A percentile compares a stretch with the other conserved stretches of the same genome.
These are phyloP conservation scores for Myiopsitta monachus DNA, from an alignment of 2,113 vertebrate species.

Conservation along the genomic window DNA sequence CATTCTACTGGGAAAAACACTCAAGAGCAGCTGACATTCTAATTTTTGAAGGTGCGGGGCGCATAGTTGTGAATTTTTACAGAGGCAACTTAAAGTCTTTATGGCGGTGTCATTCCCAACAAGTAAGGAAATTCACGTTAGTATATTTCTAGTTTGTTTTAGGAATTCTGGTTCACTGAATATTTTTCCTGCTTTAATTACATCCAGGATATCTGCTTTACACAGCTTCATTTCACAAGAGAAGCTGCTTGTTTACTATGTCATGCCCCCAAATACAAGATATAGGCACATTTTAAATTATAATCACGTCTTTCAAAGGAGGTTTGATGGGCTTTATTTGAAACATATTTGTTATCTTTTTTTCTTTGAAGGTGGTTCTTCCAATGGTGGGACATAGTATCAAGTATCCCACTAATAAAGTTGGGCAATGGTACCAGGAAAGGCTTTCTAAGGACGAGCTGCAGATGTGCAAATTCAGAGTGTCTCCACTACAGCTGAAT, in stretches of 20 bases:
- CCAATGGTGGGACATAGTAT: conserved; percentile 90
- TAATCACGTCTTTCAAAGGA: background rate
- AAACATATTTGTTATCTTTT: background rate
- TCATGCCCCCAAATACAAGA: background rate
- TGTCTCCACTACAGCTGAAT: conserved; percentile 86
- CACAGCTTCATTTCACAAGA: background rate
- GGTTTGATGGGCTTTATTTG: background rate
- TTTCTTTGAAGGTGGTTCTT: conserved; percentile 84
- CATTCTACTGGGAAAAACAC: background rate
- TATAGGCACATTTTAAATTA: background rate
- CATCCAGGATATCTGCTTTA: background rate
- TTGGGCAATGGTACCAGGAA: conserved; percentile 83
- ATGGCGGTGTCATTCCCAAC: background rate
- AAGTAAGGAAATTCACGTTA: background rate
- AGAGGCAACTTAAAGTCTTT: background rate
- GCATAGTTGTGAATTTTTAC: background rate
- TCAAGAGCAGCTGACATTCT: background rate
- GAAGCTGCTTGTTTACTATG: background rate
- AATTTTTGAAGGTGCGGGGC: background rate
- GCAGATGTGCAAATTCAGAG: conserved; percentile 80
- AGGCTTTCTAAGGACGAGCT: conserved; percentile 79
- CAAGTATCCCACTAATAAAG: conserved; percentile 85
- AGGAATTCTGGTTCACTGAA: background rate
- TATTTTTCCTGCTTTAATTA: background rate
- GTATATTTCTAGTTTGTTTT: background rate